Conservation (phyloP, 2,797 vertebrate species). For the Neostethus bicornis region DNA sequence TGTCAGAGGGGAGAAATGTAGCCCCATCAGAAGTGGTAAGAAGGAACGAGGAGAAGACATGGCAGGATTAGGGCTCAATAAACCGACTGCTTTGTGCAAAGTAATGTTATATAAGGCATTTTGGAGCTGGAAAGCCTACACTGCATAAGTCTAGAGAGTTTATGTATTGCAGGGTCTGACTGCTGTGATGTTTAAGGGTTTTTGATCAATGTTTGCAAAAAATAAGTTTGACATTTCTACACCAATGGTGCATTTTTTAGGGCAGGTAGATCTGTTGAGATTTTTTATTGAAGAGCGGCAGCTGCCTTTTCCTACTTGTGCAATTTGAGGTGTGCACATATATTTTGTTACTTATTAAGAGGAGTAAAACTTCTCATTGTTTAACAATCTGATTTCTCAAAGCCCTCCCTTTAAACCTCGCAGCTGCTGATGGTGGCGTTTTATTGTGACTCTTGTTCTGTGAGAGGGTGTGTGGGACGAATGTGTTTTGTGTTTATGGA, state of each 20-base stretch:
- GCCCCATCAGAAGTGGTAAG: slow-evolving; percentile 25
- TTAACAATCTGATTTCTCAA: slow-evolving; percentile 15
- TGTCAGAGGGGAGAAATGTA: slow-evolving; percentile 22
- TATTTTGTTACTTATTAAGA: slow-evolving; percentile 36
- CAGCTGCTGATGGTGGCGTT: slow-evolving; percentile 49
- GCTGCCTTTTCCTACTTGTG: slow-evolving; percentile 53
- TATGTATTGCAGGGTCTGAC: slow-evolving; percentile 15
- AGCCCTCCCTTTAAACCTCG: slow-evolving; percentile 62
- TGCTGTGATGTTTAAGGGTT: slow-evolving; percentile 27
- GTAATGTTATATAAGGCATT: slow-evolving; percentile 15
- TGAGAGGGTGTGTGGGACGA: slow-evolving; percentile 34
- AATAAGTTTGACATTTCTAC: slow-evolving; percentile 7
- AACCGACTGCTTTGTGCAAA: slow-evolving; percentile 22
- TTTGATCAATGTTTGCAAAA: slow-evolving; percentile 31
- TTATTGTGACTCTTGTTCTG: slow-evolving; percentile 24
- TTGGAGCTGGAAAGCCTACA: slow-evolving; percentile 4
- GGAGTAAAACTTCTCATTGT: slow-evolving; percentile 12
- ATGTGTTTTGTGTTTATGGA: slow-evolving; percentile 45
- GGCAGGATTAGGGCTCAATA: slow-evolving; percentile 33
- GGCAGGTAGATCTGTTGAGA: slow-evolving; percentile 22
- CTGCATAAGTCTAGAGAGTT: slow-evolving; percentile 26
- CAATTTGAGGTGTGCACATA: slow-evolving; percentile 31
- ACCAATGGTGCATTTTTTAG: slow-evolving; percentile 9
- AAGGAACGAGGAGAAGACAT: slow-evolving; percentile 39
- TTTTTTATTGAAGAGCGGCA: slow-evolving; percentile 30